Base-by-base conservation (phyloP, 2,113 vertebrate genomes). In the Eonycteris spelaea region DNA sequence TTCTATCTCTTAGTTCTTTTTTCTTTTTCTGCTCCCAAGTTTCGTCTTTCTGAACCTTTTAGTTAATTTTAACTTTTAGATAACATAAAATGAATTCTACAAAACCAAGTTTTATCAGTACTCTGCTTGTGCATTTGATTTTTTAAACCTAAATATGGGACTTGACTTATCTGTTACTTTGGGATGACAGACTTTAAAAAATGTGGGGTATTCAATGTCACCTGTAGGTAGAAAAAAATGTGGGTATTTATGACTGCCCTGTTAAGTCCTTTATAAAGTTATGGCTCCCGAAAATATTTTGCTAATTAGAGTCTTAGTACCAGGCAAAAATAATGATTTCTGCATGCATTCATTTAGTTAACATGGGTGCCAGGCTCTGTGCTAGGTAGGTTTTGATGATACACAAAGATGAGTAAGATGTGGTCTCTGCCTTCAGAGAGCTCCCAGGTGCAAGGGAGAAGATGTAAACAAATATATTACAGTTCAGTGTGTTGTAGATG, bases 1-100 rank as follows among this genome's bases (percentile, higher is more conserved):
- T 94, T 92, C 22, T 74, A 91, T 86, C 40, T 85, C 40, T 86
- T 74, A 57, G 57, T 91, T 88, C 63, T 94, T 67, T 91, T 94
- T 63, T 78, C 61, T 67, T 91, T 94, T 63, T 78, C 61, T 68
- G 24, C 71, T 88, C 77, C 43, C 14, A 67, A 0, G n/a, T 91
- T 87, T 93, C 48, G 2, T 93, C 24, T 90, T 93, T 83, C 70
- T 70, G 82, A 86, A 82, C 33, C 19, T 75, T 82, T 83, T 83
- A 22, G 22, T 92, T 26, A 48, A 2, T 90, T 95, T 97, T 94
- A 80, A 94, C 38, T 80, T 92, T 28, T 80, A 74, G 35, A 19
- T 94, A 70, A 84, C 43, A 30, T 94, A 90, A 92, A 84, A 80
- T 19, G 11, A 74, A 74, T 90, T n/a, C 19, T 78, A 21, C 11